phyloP scores from a whole-genome alignment of 2,888 invertebrate species.

The Acrocyrtus sp. region DNA sequence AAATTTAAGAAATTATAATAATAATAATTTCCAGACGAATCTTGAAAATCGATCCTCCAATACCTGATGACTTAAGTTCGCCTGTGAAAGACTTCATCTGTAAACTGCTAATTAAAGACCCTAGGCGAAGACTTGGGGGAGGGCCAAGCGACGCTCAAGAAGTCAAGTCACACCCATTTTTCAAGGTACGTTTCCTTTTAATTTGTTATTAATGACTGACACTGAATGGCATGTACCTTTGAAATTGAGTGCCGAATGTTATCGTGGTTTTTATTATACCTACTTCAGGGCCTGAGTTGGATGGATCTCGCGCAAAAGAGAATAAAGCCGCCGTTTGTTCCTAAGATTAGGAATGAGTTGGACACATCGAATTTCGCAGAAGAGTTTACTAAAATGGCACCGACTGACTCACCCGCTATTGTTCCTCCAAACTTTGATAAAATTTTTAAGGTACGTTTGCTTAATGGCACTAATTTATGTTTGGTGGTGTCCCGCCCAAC shows the following conservation, averaged over 20 bases:
- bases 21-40: slow-evolving; percentile 80
- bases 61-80: slow-evolving; percentile 82
- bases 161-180: slow-evolving; percentile 90
- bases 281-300: slow-evolving; percentile 80
- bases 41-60: slow-evolving; percentile 86
- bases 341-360: slow-evolving; percentile 83
- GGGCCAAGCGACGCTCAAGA: slow-evolving; percentile 86
- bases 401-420: slow-evolving; percentile 91
- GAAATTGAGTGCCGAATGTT: slow-evolving; percentile 5
- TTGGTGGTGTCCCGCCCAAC: too few relatives aligned
- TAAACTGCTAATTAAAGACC: slow-evolving; percentile 89
- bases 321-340: slow-evolving; percentile 89
- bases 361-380: slow-evolving; percentile 97
- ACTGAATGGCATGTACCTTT: neutral
- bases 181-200: slow-evolving; percentile 71
- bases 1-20: too few relatives aligned
- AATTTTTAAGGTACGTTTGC: slow-evolving; percentile 86
- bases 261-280: slow-evolving; percentile 49
- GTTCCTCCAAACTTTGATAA: slow-evolving; percentile 87
- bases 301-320: slow-evolving; percentile 79
- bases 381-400: slow-evolving; percentile 93
- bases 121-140: slow-evolving; percentile 86
- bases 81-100: slow-evolving; percentile 81
- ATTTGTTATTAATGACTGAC: neutral
- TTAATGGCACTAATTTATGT: too few relatives aligned